phyloP scores from a whole-genome alignment of 2,888 invertebrate species.

The Drosophila ustulata region DNA sequence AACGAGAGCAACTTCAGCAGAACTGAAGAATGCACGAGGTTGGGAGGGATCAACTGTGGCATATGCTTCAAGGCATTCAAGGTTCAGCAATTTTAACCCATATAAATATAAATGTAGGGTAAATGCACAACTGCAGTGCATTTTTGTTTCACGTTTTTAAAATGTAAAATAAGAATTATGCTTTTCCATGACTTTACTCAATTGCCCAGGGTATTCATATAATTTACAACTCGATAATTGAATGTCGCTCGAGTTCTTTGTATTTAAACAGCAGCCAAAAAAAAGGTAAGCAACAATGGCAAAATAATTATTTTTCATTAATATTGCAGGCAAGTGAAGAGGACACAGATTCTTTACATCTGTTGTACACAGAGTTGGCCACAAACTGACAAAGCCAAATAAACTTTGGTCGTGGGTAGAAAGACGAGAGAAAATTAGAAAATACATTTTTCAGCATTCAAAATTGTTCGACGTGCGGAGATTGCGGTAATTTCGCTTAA shows the following conservation, averaged over 20 bases:
- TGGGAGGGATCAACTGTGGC: neutral
- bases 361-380: slow-evolving; percentile 39
- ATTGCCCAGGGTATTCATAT: neutral
- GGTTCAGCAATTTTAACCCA: neutral
- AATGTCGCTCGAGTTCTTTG: neutral
- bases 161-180: neutral
- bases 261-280: slow-evolving; percentile 16
- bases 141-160: neutral
- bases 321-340: slow-evolving; percentile 45
- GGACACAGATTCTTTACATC: slow-evolving; percentile 55
- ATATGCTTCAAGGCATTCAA: neutral
- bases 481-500: slow-evolving; percentile 80
- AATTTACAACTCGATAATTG: neutral
- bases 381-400: slow-evolving; percentile 66
- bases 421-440: slow-evolving; percentile 65
- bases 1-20: slow-evolving; percentile 15
- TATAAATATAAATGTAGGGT: neutral
- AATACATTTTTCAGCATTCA: slow-evolving; percentile 80
- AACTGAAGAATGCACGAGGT: neutral
- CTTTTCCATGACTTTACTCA: neutral
- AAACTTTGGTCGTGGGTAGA: slow-evolving; percentile 42
- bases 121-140: neutral
- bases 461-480: slow-evolving; percentile 78
- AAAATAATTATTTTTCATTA: slow-evolving; percentile 74
- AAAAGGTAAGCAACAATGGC: slow-evolving; percentile 38